These are phyloP conservation scores for Ectemnius lituratus DNA, from an alignment of 2,888 invertebrate genomes.

Conservation along the genomic window DNA sequence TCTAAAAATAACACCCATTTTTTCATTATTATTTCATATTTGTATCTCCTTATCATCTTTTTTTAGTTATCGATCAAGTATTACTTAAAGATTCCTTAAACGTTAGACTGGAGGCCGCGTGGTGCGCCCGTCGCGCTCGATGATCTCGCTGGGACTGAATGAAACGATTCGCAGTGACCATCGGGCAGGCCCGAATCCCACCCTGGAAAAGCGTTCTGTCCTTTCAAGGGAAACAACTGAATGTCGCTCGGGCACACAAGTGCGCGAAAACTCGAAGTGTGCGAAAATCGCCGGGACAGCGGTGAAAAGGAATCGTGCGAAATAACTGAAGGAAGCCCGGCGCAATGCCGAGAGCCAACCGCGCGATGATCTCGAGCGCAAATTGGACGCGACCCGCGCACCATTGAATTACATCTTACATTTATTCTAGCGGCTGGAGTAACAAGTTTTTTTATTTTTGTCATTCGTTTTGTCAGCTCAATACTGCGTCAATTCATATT, in stretches of 20 bases:
- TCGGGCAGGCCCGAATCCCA: no score
- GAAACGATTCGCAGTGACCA: no score
- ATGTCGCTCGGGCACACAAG: no score
- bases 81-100: slow-evolving; percentile 68
- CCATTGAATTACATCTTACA: slow-evolving; percentile 53
- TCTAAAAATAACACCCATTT: slow-evolving; percentile 78
- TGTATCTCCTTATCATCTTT: slow-evolving; percentile 61
- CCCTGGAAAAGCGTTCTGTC: no score
- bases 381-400: slow-evolving; percentile 46
- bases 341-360: no score
- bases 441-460: slow-evolving; percentile 54
- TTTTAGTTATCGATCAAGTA: slow-evolving; percentile 65
- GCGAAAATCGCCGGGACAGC: no score
- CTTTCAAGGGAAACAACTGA: no score
- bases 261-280: no score
- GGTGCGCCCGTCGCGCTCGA: slow-evolving; percentile 38
- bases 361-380: slow-evolving; percentile 40
- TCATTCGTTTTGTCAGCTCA: slow-evolving; percentile 62
- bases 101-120: slow-evolving; percentile 66
- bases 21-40: slow-evolving; percentile 73
- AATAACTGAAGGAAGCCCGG: no score
- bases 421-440: slow-evolving; percentile 68
- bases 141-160: slow-evolving; percentile 19
- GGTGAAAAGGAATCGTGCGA: no score
- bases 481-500: slow-evolving; percentile 78